Evolutionary conservation across 1,140 invertebrate genomes (phyloP).

Genomic region (Physella acuta): DNA sequence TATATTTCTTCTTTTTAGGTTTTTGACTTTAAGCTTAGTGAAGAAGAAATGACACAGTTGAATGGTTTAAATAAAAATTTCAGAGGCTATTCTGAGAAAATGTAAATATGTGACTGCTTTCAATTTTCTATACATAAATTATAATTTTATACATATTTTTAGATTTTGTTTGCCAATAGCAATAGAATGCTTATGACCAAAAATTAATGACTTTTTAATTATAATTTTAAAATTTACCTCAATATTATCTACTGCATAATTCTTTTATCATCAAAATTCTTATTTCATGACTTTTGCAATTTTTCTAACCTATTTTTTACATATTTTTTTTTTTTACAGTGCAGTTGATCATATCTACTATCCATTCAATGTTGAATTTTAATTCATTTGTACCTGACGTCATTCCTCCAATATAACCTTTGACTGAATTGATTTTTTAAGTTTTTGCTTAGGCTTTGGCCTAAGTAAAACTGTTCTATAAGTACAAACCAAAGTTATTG

Average conservation of each 20-base stretch:
- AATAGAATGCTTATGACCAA: background rate
- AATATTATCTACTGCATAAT: too few species aligned
- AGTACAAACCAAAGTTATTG: too few species aligned
- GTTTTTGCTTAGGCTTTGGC: too few species aligned
- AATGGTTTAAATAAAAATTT: constrained; percentile 28
- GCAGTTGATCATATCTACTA: constrained; percentile 40
- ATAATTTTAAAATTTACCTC: background rate
- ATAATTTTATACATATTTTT: background rate
- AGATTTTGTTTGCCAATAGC: background rate
- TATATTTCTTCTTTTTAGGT: constrained; percentile 30
- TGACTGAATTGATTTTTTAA: too few species aligned
- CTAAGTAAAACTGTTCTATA: too few species aligned
- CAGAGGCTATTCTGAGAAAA: constrained; percentile 32
- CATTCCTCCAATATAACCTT: too few species aligned
- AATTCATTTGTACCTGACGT: background rate
- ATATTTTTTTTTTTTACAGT: constrained; percentile 35
- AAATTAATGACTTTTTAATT: background rate
- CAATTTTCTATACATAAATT: background rate
- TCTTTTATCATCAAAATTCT: too few species aligned
- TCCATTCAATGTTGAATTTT: constrained; percentile 38
- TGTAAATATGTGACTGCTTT: constrained; percentile 29
- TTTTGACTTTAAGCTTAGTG: constrained; percentile 48
- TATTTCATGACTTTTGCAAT: too few species aligned
- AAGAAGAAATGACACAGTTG: constrained; percentile 35
- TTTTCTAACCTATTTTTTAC: too few species aligned